These are phyloP conservation scores for Drosophila pullipes DNA, from an alignment of 2,888 invertebrate species.

Conservation along the genomic window DNA sequence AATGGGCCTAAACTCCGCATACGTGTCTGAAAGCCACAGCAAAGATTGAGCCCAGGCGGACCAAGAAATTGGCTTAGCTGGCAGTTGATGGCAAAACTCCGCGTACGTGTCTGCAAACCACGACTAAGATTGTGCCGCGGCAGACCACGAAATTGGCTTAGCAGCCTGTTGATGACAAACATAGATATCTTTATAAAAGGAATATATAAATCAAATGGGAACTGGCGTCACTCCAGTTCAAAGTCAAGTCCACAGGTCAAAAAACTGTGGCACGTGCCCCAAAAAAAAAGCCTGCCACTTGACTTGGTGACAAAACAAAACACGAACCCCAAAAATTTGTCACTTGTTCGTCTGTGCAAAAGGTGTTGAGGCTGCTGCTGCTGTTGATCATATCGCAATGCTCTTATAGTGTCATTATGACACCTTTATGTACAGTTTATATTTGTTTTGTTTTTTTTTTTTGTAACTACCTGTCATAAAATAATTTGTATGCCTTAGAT, in stretches of 20 bases:
- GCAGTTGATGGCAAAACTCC: constrained; percentile 19
- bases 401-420: constrained; percentile 56
- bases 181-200: constrained; percentile 49
- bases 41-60: constrained; percentile 24
- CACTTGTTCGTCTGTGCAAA: constrained; percentile 27
- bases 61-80: constrained; percentile 36
- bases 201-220: constrained; percentile 34
- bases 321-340: constrained; percentile 20
- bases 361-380: constrained; percentile 28
- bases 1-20: constrained; percentile 33
- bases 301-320: constrained; percentile 41
- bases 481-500: constrained; percentile 7
- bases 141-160: constrained; percentile 36
- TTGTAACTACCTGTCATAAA: constrained; percentile 32
- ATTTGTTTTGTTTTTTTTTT: constrained; percentile 1
- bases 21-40: constrained; percentile 38
- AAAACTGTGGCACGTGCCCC: constrained; percentile 42
- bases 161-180: constrained; percentile 25
- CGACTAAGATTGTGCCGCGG: constrained; percentile 21
- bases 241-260: constrained; percentile 51
- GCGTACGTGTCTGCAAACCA: constrained; percentile 38
- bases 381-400: constrained; percentile 56
- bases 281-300: constrained; percentile 25
- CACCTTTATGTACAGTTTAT: constrained; percentile 36
- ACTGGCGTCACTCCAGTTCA: constrained; percentile 33